Evolutionary conservation across 2,113 vertebrate genomes (phyloP).

Genomic region (Mastomys natalensis): DNA sequence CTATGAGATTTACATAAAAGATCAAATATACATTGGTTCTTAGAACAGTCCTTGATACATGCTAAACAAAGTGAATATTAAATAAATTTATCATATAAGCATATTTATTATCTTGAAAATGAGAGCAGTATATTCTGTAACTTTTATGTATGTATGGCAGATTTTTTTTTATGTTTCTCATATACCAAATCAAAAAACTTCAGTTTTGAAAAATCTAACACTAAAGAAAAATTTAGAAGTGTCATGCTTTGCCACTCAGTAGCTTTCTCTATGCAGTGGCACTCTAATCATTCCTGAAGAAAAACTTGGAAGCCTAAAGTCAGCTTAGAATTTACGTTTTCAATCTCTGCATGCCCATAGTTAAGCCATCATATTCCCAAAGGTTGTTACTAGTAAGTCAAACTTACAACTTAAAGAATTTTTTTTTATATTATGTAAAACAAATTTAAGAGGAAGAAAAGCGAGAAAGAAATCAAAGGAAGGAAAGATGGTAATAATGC

Average conservation of each 20-base stretch:
- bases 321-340: neutral
- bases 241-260: neutral
- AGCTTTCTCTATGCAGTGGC: neutral
- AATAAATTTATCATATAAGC: slow-evolving; percentile 31
- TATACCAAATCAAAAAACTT: neutral
- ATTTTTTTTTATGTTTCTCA: neutral
- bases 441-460: neutral
- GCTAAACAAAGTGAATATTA: neutral
- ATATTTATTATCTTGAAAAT: neutral
- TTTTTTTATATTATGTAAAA: neutral
- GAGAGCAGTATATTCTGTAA: neutral
- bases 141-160: neutral
- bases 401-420: neutral
- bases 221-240: neutral
- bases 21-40: neutral
- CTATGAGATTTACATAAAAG: neutral
- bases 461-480: neutral
- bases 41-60: neutral
- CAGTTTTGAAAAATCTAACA: slow-evolving; percentile 24
- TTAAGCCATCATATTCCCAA: neutral
- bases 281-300: neutral
- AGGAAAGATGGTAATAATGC: neutral
- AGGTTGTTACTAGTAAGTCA: neutral
- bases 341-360: neutral
- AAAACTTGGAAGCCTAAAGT: neutral